Base-by-base conservation (phyloP, 92 coral and sea anemone species). In the Galaxea fascicularis region DNA sequence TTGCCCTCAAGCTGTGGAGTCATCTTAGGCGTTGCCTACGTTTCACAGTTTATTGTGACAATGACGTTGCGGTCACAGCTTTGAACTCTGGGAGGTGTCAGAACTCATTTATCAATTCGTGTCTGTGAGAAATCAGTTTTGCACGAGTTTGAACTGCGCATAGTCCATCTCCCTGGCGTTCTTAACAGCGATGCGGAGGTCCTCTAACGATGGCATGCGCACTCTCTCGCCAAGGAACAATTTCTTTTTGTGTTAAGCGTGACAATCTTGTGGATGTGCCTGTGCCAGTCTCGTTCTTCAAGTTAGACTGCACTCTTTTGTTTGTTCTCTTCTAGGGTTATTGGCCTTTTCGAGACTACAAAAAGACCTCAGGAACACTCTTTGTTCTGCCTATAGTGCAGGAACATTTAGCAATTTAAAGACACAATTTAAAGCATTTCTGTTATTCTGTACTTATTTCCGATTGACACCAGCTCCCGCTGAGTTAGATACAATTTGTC, bases 1-100 rank as follows among this genome's bases (percentile, higher is more conserved):
- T n/a, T n/a, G n/a, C 71, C 12, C 35, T 75, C n/a, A 74, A 84
- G 71, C 46, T 84, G 35, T 84, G 88, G 88, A 77, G 89, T 63
- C 29, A 4, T n/a, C n/a, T n/a, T n/a, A 51, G 76, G 1, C 76
- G 83, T 9, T 68, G 83, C 14, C 41, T 75, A 3, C 46, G 76
- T 18, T 29, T 76, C 6, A 24, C 71, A 21, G 77, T 85, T 0
- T 47, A 62, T 56, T 85, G 89, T 49, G 83, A 85, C 47, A 85
- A 85, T 52, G 45, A 18, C 16, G 83, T 41, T 35, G 82, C 75
- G 14, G 89, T 76, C 3, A 64, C 89, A 17, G 83, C 65, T 0
- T 10, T 84, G 24, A 84, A 65, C 24, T 35, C 82, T 9, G 88
- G 88, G 44, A 76, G 82, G 39, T 87, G 71, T 49, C 62, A 45